Percentiles rank a stretch among this genome's conserved stretches.
phyloP scores from a whole-genome alignment of 2,888 invertebrate genomes.

The Alloscopus bannaensis region DNA sequence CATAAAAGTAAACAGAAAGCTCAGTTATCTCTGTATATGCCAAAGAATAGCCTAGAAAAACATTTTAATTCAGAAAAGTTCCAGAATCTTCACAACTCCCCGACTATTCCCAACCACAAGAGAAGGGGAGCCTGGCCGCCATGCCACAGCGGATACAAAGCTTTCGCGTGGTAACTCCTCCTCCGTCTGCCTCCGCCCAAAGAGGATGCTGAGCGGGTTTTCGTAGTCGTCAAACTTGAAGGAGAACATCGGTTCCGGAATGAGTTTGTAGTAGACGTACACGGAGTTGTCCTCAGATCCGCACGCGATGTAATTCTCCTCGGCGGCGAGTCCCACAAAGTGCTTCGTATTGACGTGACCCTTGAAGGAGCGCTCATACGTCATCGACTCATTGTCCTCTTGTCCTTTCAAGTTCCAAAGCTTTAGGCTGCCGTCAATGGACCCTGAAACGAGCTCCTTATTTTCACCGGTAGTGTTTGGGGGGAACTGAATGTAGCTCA shows the following conservation, averaged over 20 bases:
- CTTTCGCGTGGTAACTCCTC: constrained; percentile 80
- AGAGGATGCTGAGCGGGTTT: constrained; percentile 84
- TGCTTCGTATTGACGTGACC: constrained; percentile 97
- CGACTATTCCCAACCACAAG: constrained; percentile 95
- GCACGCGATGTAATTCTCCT: constrained; percentile 94
- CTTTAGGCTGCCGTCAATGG: constrained; percentile 92
- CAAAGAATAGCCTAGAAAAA: no score
- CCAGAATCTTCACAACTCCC: constrained; percentile 92
- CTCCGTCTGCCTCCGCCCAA: no score
- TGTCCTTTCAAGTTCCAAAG: constrained; percentile 87
- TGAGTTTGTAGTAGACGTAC: constrained; percentile 92
- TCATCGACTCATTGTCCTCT: constrained; percentile 78
- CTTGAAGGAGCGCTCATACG: constrained; percentile 88
- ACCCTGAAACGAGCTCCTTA: constrained; percentile 92
- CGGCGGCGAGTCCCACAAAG: constrained; percentile 94
- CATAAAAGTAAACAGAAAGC: no score
- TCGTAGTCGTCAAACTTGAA: constrained; percentile 96
- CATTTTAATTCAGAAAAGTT: no score
- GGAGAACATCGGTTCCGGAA: constrained; percentile 89
- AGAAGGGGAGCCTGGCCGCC: constrained; percentile 89
- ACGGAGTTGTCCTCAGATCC: constrained; percentile 96
- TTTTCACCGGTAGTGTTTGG: no score
- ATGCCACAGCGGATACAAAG: constrained; percentile 97
- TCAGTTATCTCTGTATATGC: no score
- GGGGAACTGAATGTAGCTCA: constrained; percentile 94